A percentile compares a stretch with the other conserved stretches of the same genome.
phyloP scores from a whole-genome alignment of 1,140 invertebrate genomes.

The Archegozetes longisetosus region DNA sequence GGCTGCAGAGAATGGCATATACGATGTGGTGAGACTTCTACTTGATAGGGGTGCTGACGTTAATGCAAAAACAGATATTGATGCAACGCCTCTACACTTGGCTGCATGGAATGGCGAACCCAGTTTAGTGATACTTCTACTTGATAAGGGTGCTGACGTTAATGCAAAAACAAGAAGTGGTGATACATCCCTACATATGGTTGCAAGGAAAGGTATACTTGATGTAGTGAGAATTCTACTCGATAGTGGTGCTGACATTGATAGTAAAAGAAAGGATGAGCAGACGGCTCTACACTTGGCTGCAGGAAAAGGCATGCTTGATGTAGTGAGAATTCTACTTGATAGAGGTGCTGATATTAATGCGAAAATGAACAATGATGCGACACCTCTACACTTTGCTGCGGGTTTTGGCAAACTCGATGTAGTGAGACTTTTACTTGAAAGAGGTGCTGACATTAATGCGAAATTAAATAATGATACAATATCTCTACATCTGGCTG shows the following conservation, averaged over 20 bases:
- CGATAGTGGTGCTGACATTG: too few relatives aligned
- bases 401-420: constrained; percentile 35
- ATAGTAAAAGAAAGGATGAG: too few relatives aligned
- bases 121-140: constrained; percentile 25
- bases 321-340: too few relatives aligned
- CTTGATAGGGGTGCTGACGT: constrained; percentile 31
- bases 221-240: too few relatives aligned
- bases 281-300: too few relatives aligned
- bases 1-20: constrained; percentile 36
- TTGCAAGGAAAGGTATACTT: too few relatives aligned
- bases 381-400: constrained; percentile 35
- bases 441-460: too few relatives aligned
- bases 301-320: too few relatives aligned
- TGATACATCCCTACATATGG: constrained; percentile 36
- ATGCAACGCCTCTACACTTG: constrained; percentile 34
- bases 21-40: constrained; percentile 25
- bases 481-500: too few relatives aligned
- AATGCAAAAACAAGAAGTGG: constrained; percentile 33
- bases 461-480: too few relatives aligned
- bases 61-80: too few relatives aligned
- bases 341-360: too few relatives aligned
- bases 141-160: constrained; percentile 31
- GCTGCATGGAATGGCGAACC: constrained; percentile 36
- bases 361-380: constrained; percentile 37
- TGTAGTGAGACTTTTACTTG: constrained; percentile 25